Base-by-base conservation (phyloP, 2,113 vertebrate genomes). In the Strix uralensis region DNA sequence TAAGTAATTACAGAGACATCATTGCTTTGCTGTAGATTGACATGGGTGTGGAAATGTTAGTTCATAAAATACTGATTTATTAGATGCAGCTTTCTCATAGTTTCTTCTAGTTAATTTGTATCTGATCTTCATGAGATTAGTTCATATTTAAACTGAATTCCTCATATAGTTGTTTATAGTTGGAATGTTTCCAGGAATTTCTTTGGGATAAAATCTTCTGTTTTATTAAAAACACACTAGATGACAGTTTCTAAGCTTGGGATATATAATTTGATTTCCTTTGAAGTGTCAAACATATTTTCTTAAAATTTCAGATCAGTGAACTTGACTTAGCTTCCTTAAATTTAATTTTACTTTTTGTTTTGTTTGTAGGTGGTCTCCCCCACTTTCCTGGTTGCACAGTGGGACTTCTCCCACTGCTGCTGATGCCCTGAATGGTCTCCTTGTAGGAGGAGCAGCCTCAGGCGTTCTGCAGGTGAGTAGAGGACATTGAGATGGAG, bases 401-500 rank as follows among this genome's bases (percentile, higher is more conserved):
- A 84, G 96, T 97, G 97, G 96, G 95, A 59, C 61, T 94, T 96
- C 83, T 93, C 96, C 75, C 96, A 72, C 94, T 97, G 96, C 65
- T 96, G 88, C 93, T 92, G 94, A 34, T 96, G 91, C 71, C 74
- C 78, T 52, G 84, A 88, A 67, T 90, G 92, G 61, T 96, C 46
- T 93, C 65, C 67, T 89, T 84, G 88, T 3, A 4, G 94, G 88
- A 97, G 94, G 94, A 96, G 96, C 94, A 96, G 67, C 92, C 92
- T 91, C 90, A 80, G 81, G 83, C 75, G 0, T 95, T 94, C 81
- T 52, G 46, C 30, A 13, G 97, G 97, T 98, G 96, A 98, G 97
- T 97, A 96, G 95, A 96, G 96, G 95, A 88, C 58, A 14, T 30
- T 70, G 86, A 83, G 67, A 57, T 70, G 86, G 94, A 94, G 61